Conservation (phyloP, 30 jellyfish, hydroid and myxozoan genomes). For the Pseudorhiza aurosa region DNA sequence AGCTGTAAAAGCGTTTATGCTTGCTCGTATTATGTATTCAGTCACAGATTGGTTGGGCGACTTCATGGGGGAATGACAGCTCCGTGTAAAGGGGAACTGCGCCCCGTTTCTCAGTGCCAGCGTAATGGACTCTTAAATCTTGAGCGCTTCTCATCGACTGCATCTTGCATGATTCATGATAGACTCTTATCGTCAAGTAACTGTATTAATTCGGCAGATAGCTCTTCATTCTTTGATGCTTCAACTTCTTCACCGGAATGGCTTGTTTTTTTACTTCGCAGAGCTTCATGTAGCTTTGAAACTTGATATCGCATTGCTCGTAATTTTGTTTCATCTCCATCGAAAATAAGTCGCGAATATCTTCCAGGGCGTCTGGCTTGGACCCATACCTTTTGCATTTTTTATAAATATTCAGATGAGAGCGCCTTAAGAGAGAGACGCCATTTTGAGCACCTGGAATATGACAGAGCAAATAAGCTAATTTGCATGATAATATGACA, state of each 20-base stretch:
- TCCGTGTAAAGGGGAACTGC: constrained; percentile 62
- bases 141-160: constrained; percentile 46
- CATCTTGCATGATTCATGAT: constrained; percentile 58
- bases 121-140: constrained; percentile 50
- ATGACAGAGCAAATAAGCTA: background rate
- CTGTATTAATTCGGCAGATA: constrained; percentile 68
- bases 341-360: constrained; percentile 38
- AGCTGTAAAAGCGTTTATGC: constrained; percentile 60
- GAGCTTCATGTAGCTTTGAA: constrained; percentile 52
- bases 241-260: constrained; percentile 48
- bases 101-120: constrained; percentile 63
- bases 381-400: constrained; percentile 69
- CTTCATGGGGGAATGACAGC: constrained; percentile 9
- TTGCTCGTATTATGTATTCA: constrained; percentile 51
- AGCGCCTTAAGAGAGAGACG: background rate
- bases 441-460: background rate
- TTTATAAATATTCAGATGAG: constrained; percentile 10
- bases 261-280: constrained; percentile 28
- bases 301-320: constrained; percentile 59
- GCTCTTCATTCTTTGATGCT: constrained; percentile 50
- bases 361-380: constrained; percentile 15
- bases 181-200: constrained; percentile 59
- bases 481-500: background rate
- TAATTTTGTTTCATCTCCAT: constrained; percentile 60
- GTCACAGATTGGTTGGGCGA: constrained; percentile 50